Base-by-base conservation (phyloP, 2,888 invertebrate species). In the Lasioglossum figueresi region DNA sequence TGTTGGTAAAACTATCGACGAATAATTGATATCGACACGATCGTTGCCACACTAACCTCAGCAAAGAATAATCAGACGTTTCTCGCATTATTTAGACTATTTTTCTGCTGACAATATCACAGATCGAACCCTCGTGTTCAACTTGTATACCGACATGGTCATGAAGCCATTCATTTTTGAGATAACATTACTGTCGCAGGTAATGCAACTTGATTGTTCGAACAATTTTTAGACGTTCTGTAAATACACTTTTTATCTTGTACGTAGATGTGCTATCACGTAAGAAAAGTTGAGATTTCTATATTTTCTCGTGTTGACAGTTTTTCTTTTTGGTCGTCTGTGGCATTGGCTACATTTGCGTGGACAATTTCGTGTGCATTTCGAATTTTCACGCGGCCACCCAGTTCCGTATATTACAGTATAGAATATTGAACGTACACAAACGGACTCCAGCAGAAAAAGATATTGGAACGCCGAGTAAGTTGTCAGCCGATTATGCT, bases 151-250 rank as follows among this genome's bases (percentile, higher is more conserved):
- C 43, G 12, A 83, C 52, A 27, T 72, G 71, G 16, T n/a, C 27
- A 2, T 48, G n/a, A 40, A 88, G 12, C 90, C 90, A 16, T 90
- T 88, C 31, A 63, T 63, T 75, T 90, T 80, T 71, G 90, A 90
- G 56, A 68, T 90, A 3, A 72, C 40, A 5, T 86, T 83, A 43
- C 12, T 48, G 2, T 19, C 40, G 0, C 76, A 85, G 85, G 85
- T 85, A 79, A 23, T 88, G 2, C 31, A 31, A 63, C 16, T 23
- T 16, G 19, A 52, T 52, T 66, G 31, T 34, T 34, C 0, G 34
- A 66, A 23, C 8, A 66, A 66, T 23, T 19, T 19, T 19, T 8
- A 19, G 6, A 34, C 27, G 27, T 63, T 16, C 10, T 0, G 19
- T 34, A 31, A 34, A 31, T 8, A 66, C 0, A 66, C 2, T 66